Evolutionary conservation across 2,797 vertebrate genomes (phyloP).

Genomic region (Ara ararauna): DNA sequence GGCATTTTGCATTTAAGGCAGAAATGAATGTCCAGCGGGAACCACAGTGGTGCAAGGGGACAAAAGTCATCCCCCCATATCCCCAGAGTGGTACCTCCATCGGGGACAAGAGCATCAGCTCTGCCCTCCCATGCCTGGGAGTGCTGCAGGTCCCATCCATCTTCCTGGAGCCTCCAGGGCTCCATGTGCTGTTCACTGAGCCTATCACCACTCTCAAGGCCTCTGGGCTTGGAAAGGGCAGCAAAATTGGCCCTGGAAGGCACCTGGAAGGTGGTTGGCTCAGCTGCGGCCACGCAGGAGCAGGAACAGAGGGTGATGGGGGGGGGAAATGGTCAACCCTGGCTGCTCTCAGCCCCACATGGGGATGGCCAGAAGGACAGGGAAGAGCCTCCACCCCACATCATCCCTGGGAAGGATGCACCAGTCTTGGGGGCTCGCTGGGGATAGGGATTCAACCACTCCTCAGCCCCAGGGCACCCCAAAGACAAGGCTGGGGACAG

Average conservation of each 20-base stretch:
- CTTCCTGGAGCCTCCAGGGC: background rate
- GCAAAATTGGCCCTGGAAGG: background rate
- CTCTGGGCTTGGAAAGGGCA: background rate
- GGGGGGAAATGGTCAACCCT: rapidly evolving
- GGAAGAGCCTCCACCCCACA: background rate
- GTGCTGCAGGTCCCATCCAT: background rate
- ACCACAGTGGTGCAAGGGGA: background rate
- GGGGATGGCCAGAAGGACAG: background rate
- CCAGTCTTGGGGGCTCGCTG: rapidly evolving
- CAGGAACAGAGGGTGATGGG: background rate
- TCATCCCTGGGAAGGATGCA: rapidly evolving
- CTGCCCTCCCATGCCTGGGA: background rate
- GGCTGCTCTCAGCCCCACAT: background rate
- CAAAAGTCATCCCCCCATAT: rapidly evolving
- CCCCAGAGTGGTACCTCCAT: background rate
- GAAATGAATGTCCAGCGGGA: background rate
- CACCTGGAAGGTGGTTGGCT: background rate
- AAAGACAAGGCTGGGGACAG: rapidly evolving
- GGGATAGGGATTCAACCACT: background rate
- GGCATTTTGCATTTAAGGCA: background rate
- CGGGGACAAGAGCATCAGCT: rapidly evolving
- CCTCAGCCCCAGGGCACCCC: background rate
- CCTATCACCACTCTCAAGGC: background rate
- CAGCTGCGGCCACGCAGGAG: background rate
- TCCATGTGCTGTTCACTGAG: background rate